Base-by-base conservation (phyloP, 2,888 invertebrate species). In the Tiliacea aurago region DNA sequence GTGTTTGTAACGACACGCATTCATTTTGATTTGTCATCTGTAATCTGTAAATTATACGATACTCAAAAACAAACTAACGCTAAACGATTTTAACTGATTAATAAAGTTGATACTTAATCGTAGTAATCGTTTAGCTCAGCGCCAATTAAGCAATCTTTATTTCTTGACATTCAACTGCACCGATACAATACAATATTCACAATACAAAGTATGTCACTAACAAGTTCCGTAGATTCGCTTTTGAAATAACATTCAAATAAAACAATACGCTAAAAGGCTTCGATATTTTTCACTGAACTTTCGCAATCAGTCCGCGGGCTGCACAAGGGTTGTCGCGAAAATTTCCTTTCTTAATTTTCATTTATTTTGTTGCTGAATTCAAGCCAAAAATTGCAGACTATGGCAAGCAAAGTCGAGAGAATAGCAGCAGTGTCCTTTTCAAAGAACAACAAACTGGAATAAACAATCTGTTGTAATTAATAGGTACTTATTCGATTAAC, bases 211-310 rank as follows among this genome's bases (percentile, higher is more conserved):
- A 18, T 37, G 45, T 66, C 55, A 65, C 13, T 41, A 53, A 55
- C 47, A 49, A 68, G 64, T 33, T 23, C 11, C 18, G 23, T 23
- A 41, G 62, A 55, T 74, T 74, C 51, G 37, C 51, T 65, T 63
- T 70, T 70, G 58, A 72, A 83, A 77, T 75, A 72, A 73, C 53
- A 75, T 78, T 71, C 64, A 68, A 81, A 81, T 69, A 80, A 83
- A 64, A 28, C 86, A 80, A 75, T 66, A 55, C 66, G 70, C 49
- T 81, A 81, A 82, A 82, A 76, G 63, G 76, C 70, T 72, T 80
- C 80, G 76, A 77, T 87, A 87, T 87, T 79, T 86, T 86, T 87
- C 78, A 74, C 79, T 70, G 70, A 88, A 87, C 75, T 88, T 88
- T 87, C 55, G 78, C 87, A 88, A 88, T 88, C 82, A 84, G 64